Conservation (phyloP, 1,140 invertebrate species). For the Drosophila guanche region DNA sequence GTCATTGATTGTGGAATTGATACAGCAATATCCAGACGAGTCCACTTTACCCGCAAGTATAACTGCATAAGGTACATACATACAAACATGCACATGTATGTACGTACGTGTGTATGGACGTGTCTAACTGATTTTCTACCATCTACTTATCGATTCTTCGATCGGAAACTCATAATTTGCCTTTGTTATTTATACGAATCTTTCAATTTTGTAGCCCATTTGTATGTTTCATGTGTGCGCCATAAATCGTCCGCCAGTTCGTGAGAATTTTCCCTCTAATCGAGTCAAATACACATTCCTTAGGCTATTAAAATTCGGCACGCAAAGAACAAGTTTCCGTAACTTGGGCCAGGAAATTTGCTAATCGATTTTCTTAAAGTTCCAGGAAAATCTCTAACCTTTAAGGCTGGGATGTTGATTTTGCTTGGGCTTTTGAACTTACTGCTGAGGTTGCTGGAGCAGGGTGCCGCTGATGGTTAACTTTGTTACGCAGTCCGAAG, state of each 20-base stretch:
- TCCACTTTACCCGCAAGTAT: constrained; percentile 16
- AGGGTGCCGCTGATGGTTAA: constrained; percentile 40
- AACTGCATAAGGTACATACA: neutral
- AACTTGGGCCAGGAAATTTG: constrained; percentile 7
- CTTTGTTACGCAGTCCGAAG: constrained; percentile 36
- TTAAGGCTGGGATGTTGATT: neutral
- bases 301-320: constrained; percentile 29
- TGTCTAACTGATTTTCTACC: constrained; percentile 1
- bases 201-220: constrained; percentile 28
- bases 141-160: constrained; percentile 14
- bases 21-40: constrained; percentile 35
- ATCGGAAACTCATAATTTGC: constrained; percentile 20
- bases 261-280: constrained; percentile 12
- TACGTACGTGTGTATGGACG: too few species aligned
- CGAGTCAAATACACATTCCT: constrained; percentile 16
- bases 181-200: constrained; percentile 18
- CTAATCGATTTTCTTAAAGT: constrained; percentile 53
- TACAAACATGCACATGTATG: neutral
- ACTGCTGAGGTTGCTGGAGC: constrained; percentile 49
- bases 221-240: constrained; percentile 22
- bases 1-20: constrained; percentile 56
- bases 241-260: constrained; percentile 33
- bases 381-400: neutral
- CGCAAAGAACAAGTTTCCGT: constrained; percentile 34
- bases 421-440: constrained; percentile 10